Base-by-base conservation (phyloP, 2,888 invertebrate species). In the Cephus sareptanus region DNA sequence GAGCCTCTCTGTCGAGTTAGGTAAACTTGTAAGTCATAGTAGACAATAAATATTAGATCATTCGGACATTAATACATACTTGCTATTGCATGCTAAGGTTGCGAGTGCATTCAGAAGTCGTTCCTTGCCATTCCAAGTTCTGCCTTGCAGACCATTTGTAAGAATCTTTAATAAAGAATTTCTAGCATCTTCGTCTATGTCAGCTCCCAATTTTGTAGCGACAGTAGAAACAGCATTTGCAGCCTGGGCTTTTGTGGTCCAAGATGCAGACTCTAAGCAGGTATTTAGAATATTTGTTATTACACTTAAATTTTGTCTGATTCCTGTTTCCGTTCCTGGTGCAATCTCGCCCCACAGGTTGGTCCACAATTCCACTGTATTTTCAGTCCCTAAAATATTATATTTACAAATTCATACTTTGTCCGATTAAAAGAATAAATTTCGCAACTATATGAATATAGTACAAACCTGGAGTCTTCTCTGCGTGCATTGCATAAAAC, bases 61-160 rank as follows among this genome's bases (percentile, higher is more conserved):
- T 23, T 23, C 23, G 23, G 23, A 9, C 56, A 56, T 78, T 68
- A 76, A 79, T 87, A 94, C 94, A 93, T 92, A 94, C 96, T 94
- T 93, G 94, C 96, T 94, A 84, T 93, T 93, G 76, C 92, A 92
- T 84, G 94, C 96, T 34, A 97, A 92, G 31, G 95, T 95, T 0
- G 97, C 95, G 9, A 98, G 89, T 0, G 98, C 97, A 84, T 95
- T 94, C 23, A 98, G 90, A 40, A 98, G 92, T 82, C 95, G 94
- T 83, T 97, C 96, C 90, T 98, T 98, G n/a, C 98, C 98, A 84
- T 95, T 95, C 94, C 97, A 98, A 0, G 97, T 97, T 89, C 98
- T 94, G 33, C 98, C 98, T 83, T 95, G 94, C 69, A 96, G 92
- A 0, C 96, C 96, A 75, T 93, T 93, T 1, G 96, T 90, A 76